Percentiles rank a stretch among this genome's conserved stretches.
phyloP scores from a whole-genome alignment of 2,888 invertebrate genomes.

The Trichopoda pennipes region DNA sequence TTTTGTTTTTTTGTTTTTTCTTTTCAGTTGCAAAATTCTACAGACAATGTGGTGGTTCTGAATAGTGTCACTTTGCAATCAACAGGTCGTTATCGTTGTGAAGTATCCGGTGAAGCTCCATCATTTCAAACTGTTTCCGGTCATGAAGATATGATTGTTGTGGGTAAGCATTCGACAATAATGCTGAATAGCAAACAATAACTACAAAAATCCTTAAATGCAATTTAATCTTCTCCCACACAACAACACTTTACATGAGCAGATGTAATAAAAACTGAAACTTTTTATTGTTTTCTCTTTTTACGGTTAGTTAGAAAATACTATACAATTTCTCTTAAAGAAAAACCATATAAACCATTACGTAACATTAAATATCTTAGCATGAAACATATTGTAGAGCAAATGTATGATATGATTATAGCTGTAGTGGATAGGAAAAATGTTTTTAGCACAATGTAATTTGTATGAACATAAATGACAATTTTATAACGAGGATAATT shows the following conservation, averaged over 20 bases:
- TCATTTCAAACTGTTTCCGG: conserved; percentile 89
- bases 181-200: conserved; percentile 10
- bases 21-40: conserved; percentile 84
- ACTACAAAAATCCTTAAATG: neutral
- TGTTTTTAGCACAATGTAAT: conserved; percentile 34
- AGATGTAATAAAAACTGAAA: neutral
- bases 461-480: conserved; percentile 21
- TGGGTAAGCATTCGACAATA: conserved; percentile 83
- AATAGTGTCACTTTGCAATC: conserved; percentile 86
- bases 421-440: conserved; percentile 7
- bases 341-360: neutral
- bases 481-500: conserved; percentile 56
- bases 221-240: neutral
- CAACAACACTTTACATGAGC: neutral
- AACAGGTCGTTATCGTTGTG: conserved; percentile 88
- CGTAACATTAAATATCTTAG: neutral
- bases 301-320: neutral
- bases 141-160: conserved; percentile 88
- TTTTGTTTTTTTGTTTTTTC: neutral
- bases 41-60: conserved; percentile 85
- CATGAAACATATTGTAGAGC: conserved; percentile 4
- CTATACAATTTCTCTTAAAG: no score
- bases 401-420: neutral
- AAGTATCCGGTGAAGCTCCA: conserved; percentile 89
- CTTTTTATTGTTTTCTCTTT: neutral